Evolutionary conservation across 2,797 vertebrate species (phyloP).

Genomic region (Gallinago nigripennis): DNA sequence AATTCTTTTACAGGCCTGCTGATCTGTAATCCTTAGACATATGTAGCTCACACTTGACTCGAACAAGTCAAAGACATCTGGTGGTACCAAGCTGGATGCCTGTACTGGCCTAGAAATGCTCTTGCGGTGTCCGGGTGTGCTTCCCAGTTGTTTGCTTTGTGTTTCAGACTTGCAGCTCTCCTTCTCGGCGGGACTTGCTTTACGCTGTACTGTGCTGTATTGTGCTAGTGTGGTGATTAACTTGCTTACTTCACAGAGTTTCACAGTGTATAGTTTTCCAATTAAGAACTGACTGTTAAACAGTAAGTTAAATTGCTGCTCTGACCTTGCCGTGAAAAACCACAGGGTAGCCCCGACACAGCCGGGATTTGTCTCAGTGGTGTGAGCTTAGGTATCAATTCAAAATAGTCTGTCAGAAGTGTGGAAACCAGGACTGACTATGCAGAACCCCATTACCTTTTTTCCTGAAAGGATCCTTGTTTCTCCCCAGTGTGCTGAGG

Average conservation of each 20-base stretch:
- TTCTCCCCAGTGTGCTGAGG: rapidly evolving
- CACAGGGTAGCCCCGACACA: not conserved
- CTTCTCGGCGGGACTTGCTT: not conserved
- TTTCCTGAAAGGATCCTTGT: not conserved
- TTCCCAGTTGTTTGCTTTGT: not conserved
- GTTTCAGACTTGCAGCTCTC: not conserved
- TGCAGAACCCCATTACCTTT: not conserved
- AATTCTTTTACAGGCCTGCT: not conserved
- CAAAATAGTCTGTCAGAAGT: not conserved
- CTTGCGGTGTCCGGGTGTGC: not conserved
- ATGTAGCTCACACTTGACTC: not conserved
- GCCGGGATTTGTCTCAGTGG: not conserved
- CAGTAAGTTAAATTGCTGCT: not conserved
- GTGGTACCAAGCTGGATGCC: not conserved
- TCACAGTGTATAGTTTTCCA: not conserved
- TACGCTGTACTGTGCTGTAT: rapidly evolving
- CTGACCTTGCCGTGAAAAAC: slow-evolving; percentile 6
- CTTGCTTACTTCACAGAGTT: not conserved
- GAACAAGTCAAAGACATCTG: not conserved
- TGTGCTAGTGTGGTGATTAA: not conserved
- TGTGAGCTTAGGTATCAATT: not conserved
- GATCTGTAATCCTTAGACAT: not conserved
- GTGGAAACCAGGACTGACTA: not conserved
- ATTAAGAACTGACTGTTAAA: slow-evolving; percentile 1
- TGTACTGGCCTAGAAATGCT: not conserved